Conservation (phyloP, 2,888 invertebrate genomes). For the Ectemnius continuus region DNA sequence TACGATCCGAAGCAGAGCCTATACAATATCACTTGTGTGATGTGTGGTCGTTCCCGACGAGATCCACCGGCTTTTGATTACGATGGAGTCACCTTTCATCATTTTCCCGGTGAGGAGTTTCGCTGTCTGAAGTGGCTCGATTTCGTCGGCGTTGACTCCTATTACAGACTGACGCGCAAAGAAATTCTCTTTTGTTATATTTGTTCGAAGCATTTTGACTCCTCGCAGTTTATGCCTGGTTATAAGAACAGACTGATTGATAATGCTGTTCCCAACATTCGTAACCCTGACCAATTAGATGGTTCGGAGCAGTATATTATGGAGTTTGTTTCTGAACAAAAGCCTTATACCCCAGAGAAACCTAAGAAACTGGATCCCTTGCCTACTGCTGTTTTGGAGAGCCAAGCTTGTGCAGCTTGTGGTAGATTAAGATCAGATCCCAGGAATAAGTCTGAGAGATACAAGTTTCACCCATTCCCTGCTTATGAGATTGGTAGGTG, state of each 20-base stretch:
- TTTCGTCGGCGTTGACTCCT: conserved; percentile 75
- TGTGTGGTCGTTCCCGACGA: conserved; percentile 69
- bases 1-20: conserved; percentile 76
- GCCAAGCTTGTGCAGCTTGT: conserved; percentile 75
- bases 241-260: conserved; percentile 69
- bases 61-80: conserved; percentile 70
- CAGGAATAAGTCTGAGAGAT: conserved; percentile 70
- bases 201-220: conserved; percentile 75
- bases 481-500: conserved; percentile 76
- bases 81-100: conserved; percentile 74
- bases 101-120: conserved; percentile 76
- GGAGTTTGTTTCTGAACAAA: conserved; percentile 55
- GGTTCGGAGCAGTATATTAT: conserved; percentile 49
- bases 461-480: conserved; percentile 76
- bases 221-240: conserved; percentile 69
- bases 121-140: conserved; percentile 75
- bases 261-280: conserved; percentile 72
- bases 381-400: conserved; percentile 67
- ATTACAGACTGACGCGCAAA: conserved; percentile 74
- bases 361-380: conserved; percentile 66
- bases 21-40: conserved; percentile 74
- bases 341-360: conserved; percentile 60
- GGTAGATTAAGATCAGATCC: conserved; percentile 73
- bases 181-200: conserved; percentile 76
- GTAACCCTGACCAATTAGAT: conserved; percentile 60